phyloP scores from a whole-genome alignment of 2,888 invertebrate genomes.

The Tachina grossa region DNA sequence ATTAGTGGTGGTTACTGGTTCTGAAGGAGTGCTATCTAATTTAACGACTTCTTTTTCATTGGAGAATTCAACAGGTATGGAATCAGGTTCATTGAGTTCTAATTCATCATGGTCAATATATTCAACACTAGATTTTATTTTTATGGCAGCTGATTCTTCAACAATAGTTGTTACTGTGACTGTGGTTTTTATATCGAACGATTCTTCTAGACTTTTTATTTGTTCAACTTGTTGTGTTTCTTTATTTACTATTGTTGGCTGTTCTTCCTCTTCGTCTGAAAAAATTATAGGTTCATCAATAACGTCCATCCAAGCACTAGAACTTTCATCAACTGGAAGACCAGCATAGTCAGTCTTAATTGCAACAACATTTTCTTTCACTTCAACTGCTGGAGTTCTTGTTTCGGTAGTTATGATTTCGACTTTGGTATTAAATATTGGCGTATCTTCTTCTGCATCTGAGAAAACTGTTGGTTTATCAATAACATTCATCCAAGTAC shows the following conservation, averaged over 20 bases:
- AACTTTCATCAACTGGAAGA: conserved; percentile 76
- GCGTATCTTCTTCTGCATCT: conserved; percentile 73
- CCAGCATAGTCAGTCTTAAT: conserved; percentile 73
- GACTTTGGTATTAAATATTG: not conserved
- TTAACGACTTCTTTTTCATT: too few species aligned
- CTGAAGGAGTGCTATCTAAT: too few species aligned
- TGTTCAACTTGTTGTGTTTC: not conserved
- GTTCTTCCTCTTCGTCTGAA: conserved; percentile 79
- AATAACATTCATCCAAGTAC: conserved; percentile 78
- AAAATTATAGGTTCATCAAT: conserved; percentile 79
- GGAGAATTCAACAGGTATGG: too few species aligned
- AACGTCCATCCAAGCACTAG: conserved; percentile 79
- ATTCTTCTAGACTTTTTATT: not conserved
- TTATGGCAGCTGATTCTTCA: not conserved
- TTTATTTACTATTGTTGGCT: not conserved
- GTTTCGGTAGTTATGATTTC: not conserved
- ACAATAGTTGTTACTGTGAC: not conserved
- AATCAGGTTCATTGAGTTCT: too few species aligned
- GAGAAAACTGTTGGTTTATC: conserved; percentile 76
- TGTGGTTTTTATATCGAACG: too few species aligned
- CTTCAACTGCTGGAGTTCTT: not conserved
- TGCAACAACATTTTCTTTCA: not conserved
- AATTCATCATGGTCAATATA: too few species aligned
- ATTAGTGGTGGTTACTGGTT: too few species aligned
- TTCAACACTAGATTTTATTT: too few species aligned